Base-by-base conservation (phyloP, 2,797 vertebrate species). In the Lepus oiostolus region DNA sequence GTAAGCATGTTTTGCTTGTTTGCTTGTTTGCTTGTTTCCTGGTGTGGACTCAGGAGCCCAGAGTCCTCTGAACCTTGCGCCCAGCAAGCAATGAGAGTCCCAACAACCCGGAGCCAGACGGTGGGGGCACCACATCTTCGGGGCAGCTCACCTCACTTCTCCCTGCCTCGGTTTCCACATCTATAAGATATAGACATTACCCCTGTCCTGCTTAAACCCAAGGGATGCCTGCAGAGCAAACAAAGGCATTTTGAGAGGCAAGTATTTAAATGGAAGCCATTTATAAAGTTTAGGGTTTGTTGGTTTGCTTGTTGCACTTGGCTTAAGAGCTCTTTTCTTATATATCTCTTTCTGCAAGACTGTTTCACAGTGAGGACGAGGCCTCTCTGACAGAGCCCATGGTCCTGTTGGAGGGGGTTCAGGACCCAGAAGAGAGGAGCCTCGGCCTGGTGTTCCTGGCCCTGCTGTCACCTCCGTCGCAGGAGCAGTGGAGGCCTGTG, bases 71-170 rank as follows among this genome's bases (percentile, higher is more conserved):
- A 84, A 60, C 63, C 24, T 71, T 60, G 6, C 4, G 63, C 22
- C 7, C 52, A 88, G 24, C 30, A 50, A 71, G 71, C 13, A 58
- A 14, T 6, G 14, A 76, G 21, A 63, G n/a, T 47, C 7, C 22
- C 2, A 0, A 4, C 19, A 30, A 21, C 52, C 68, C 2, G 3
- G 5, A 19, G 11, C 52, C 70, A n/a, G 24, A 54, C 24, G 35
- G 70, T 24, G 32, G n/a, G 32, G 13, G 60, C 24, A 5, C 32
- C 26, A 9, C 0, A 1, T 32, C 63, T 68, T 47, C 65, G 12
- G 9, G 24, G 4, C 28, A 80, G 63, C 63, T 54, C 63, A 17
- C 13, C 62, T 16, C 1, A 28, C 9, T 30, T 32, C 30, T 72
- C 52, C 26, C 60, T 54, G 47, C 68, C 70, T 84, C 32, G 32